phyloP scores from a whole-genome alignment of 2,113 vertebrate species.

The Chaetodon auriga region DNA sequence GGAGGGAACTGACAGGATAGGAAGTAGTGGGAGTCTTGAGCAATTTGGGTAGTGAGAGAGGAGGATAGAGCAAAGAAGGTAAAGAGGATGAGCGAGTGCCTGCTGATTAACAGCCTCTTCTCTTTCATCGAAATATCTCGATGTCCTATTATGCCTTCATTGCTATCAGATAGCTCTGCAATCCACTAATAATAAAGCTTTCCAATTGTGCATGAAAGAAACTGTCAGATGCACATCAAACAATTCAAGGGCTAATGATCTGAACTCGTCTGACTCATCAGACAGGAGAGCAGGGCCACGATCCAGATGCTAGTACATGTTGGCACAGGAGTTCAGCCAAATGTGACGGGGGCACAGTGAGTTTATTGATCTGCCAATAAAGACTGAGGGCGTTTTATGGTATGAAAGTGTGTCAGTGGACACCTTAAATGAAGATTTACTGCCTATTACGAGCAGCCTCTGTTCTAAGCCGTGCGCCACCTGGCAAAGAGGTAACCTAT shows the following conservation, averaged over 20 bases:
- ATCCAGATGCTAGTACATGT: neutral
- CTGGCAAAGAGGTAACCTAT: conserved; percentile 31
- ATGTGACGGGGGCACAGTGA: neutral
- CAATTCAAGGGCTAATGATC: conserved; percentile 4
- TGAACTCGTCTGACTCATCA: conserved; percentile 6
- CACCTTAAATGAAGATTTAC: conserved; percentile 28
- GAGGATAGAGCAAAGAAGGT: conserved; percentile 36
- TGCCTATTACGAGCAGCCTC: conserved; percentile 4
- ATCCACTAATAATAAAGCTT: conserved; percentile 12
- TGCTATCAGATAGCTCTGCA: neutral
- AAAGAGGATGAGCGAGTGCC: conserved; percentile 29
- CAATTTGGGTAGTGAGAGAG: conserved; percentile 57
- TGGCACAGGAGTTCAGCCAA: neutral
- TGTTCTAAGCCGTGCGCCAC: conserved; percentile 10
- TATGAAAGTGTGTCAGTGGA: conserved; percentile 10
- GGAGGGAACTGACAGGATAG: conserved; percentile 46
- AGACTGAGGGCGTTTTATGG: conserved; percentile 12
- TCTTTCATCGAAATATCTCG: conserved; percentile 40
- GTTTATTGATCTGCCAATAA: conserved; percentile 7
- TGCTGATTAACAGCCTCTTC: conserved; percentile 45
- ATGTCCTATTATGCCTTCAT: neutral
- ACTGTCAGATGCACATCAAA: conserved; percentile 6
- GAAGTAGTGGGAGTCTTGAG: conserved; percentile 48
- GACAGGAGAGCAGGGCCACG: conserved; percentile 12
- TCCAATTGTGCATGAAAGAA: conserved; percentile 3